phyloP scores from a whole-genome alignment of 2,113 vertebrate genomes.

The Perca fluviatilis region DNA sequence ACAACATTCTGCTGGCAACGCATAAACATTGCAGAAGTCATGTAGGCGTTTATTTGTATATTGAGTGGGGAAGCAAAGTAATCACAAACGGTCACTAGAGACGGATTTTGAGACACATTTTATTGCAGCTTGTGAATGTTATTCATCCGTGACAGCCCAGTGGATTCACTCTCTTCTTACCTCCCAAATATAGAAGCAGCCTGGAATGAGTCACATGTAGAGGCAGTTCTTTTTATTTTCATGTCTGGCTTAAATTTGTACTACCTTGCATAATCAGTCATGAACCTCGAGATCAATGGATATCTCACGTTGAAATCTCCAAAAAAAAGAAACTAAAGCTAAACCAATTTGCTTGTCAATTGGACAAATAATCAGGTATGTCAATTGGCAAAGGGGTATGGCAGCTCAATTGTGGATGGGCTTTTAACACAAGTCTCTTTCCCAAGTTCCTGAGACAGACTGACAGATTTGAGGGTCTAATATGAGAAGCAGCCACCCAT shows the following conservation, averaged over 20 bases:
- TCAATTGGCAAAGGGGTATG: neutral
- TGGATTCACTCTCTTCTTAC: neutral
- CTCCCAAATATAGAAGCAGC: slow-evolving; percentile 31
- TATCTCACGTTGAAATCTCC: neutral
- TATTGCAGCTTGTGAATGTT: slow-evolving; percentile 37
- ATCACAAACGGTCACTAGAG: slow-evolving; percentile 52
- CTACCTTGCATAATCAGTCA: neutral
- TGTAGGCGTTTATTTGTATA: slow-evolving; percentile 64
- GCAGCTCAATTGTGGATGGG: slow-evolving; percentile 33
- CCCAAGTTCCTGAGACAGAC: slow-evolving; percentile 50
- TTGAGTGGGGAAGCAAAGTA: slow-evolving; percentile 40
- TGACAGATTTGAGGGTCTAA: slow-evolving; percentile 69
- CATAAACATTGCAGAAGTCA: slow-evolving; percentile 46
- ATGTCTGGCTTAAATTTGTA: neutral
- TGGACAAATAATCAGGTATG: slow-evolving; percentile 14
- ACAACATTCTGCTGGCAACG: slow-evolving; percentile 34
- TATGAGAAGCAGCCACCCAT: slow-evolving; percentile 68
- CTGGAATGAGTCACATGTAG: neutral
- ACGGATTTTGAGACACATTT: slow-evolving; percentile 39
- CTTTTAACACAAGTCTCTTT: slow-evolving; percentile 51
- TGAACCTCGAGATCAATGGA: neutral
- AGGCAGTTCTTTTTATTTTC: neutral
- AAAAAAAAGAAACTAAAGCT: neutral
- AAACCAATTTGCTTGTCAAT: neutral
- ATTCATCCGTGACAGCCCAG: slow-evolving; percentile 36